Base-by-base conservation (phyloP, 2,113 vertebrate genomes). In the Microcebus ravelobensis region DNA sequence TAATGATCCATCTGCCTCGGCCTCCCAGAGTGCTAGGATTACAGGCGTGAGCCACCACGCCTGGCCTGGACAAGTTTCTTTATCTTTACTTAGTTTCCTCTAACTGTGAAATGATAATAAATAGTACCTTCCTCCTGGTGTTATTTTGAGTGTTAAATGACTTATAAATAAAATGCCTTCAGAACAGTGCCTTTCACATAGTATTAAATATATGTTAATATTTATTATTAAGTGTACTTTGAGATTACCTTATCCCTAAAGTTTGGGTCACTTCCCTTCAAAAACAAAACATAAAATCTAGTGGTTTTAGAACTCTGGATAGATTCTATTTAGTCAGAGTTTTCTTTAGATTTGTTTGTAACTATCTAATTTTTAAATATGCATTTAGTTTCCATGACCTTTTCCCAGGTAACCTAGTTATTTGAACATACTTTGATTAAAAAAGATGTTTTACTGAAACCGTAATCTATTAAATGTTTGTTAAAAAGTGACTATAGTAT, bases 311-410 rank as follows among this genome's bases (percentile, higher is more conserved):
- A 50, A 65, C 29, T 92, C 14, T 4, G 63, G 6, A 81, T 92
- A 67, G 34, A 31, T 59, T 71, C 29, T 92, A 8, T 34, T 61
- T 73, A 89, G 55, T 86, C 8, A 86, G 31, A 3, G 4, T 85
- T 95, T 95, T 77, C 76, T 77, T 81, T 83, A 93, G 36, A 70
- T 91, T 88, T 57, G 25, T 73, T 68, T 92, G n/a, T 92, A 61
- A 34, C 83, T 87, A 20, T 74, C n/a, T 93, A 18, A 50, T 83
- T 93, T 91, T 90, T 82, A 45, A 80, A 87, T 90, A 42, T 42
- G 34, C 6, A 21, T 89, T 96, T 97, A 36, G 42, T 96, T 92
- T 94, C 68, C 8, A 31, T 85, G 15, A 65, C 29, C 42, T 87
- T 90, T 96, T 15, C 61, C 55, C 39, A 85, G 61, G n/a, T 65